Evolutionary conservation across 2,113 vertebrate species (phyloP), one percentile per base, ranked within the genome.

Genomic region (Mastomys coucha): DNA sequence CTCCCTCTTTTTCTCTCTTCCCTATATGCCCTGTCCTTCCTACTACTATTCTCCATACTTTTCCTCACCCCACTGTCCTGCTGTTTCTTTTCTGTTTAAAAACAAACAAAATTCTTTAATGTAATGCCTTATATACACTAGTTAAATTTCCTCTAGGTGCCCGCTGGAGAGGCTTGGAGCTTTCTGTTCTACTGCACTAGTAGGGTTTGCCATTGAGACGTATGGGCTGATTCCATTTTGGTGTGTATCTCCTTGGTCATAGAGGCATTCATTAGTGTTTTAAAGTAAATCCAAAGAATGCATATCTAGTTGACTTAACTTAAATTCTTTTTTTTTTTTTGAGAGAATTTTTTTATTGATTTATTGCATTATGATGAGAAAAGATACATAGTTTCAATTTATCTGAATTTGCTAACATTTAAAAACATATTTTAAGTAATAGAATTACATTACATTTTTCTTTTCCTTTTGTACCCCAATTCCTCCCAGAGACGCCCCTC

Each of bases 221-320:
- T 49, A 28, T 91, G 9, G 20, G 20, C 36, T 80, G 70, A 75
- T 72, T 95, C 22, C 36, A 77, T 14, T 63, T 12, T 63, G 87
- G n/a, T 11, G 4, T 75, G 8, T 45, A 92, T 88, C 42, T 80
- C 31, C 93, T 77, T 42, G 56, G 16, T 88, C 22, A 85, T 5
- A 93, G 63, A 58, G 86, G 1, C n/a, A 80, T 95, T 82, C 51
- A 22, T 39, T 39, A n/a, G 1, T 82, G 26, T 70, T 70, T 67
- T 51, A 8, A 80, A 76, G 28, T 69, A 42, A 96, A 91, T 9
- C 69, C 10, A 88, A 75, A 36, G 24, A 76, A 24, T 82, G 5
- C 93, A 14, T 91, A 36, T 92, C 80, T 91, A 94, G 53, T 70
- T 89, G 0, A 85, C 88, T 88, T 93, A 95, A 89, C 39, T 69